phyloP scores from a whole-genome alignment of 2,797 vertebrate genomes.

The Intellagama lesueurii region DNA sequence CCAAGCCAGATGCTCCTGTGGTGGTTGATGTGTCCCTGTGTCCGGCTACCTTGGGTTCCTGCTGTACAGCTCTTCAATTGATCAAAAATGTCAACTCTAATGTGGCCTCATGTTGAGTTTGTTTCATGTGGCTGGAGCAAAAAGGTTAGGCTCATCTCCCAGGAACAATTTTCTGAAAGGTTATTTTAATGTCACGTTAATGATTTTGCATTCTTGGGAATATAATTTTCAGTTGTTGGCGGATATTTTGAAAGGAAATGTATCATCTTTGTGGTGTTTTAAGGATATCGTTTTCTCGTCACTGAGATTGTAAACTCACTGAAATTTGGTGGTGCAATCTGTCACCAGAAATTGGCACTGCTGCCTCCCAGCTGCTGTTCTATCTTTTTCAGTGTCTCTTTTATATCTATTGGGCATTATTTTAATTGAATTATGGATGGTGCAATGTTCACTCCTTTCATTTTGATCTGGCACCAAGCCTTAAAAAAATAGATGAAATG shows the following conservation, averaged over 20 bases:
- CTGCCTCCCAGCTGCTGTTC: too few relatives aligned
- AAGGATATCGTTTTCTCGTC: slow-evolving; percentile 40
- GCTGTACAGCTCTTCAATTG: slow-evolving; percentile 20
- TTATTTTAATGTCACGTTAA: slow-evolving; percentile 72
- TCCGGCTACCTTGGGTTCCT: neutral
- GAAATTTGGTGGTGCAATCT: too few relatives aligned
- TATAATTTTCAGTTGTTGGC: slow-evolving; percentile 48
- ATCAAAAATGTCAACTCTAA: slow-evolving; percentile 43
- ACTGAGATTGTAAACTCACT: neutral
- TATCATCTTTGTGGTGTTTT: slow-evolving; percentile 51
- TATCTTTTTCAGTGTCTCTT: too few relatives aligned
- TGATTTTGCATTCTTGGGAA: slow-evolving; percentile 52
- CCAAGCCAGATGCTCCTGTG: slow-evolving; percentile 4
- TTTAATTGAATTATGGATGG: too few relatives aligned
- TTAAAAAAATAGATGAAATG: neutral
- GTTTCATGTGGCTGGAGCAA: slow-evolving; percentile 52
- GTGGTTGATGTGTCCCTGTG: slow-evolving; percentile 3
- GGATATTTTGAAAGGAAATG: slow-evolving; percentile 50
- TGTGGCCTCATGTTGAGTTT: slow-evolving; percentile 25
- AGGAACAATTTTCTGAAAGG: slow-evolving; percentile 63
- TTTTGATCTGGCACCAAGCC: too few relatives aligned
- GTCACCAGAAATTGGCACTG: too few relatives aligned
- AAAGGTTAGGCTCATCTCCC: slow-evolving; percentile 64
- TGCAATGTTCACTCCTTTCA: too few relatives aligned
- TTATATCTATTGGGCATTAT: too few relatives aligned